Evolutionary conservation across 1,140 invertebrate genomes (phyloP).

Genomic region (Drosophila teissieri): DNA sequence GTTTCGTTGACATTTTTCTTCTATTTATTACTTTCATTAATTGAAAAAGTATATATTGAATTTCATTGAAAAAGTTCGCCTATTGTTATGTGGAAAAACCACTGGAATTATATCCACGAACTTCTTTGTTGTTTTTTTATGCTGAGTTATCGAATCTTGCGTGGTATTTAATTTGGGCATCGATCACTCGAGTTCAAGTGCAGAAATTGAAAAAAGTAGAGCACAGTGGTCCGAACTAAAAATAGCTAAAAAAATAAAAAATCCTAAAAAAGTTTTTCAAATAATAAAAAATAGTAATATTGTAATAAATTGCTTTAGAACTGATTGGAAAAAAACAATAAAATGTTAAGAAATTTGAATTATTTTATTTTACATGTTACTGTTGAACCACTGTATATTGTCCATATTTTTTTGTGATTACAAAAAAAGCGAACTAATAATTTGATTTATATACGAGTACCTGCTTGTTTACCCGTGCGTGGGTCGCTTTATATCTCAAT

Average conservation of each 20-base stretch:
- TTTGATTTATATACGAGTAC: conserved; percentile 48
- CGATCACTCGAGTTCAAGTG: conserved; percentile 60
- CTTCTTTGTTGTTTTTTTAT: conserved; percentile 21
- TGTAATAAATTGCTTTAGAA: too few species aligned
- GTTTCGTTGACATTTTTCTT: conserved; percentile 4
- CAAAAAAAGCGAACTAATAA: conserved; percentile 41
- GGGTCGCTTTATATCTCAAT: conserved; percentile 69
- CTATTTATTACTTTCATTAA: conserved; percentile 1
- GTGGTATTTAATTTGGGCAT: conserved; percentile 42
- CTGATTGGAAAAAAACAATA: too few species aligned
- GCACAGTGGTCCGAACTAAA: conserved; percentile 14
- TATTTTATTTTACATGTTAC: too few species aligned
- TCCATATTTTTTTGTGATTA: conserved; percentile 22
- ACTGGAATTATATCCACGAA: conserved; percentile 14
- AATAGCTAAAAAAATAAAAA: too few species aligned
- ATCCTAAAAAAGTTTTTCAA: neutral
- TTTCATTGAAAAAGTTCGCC: conserved; percentile 26
- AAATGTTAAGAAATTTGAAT: too few species aligned
- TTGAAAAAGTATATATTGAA: conserved; percentile 14
- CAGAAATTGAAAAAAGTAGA: conserved; percentile 39
- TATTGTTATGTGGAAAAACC: conserved; percentile 36
- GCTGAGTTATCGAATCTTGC: conserved; percentile 16
- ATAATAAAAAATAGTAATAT: too few species aligned
- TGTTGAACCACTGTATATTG: conserved; percentile 7
- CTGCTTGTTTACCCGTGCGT: conserved; percentile 53